Base-by-base conservation (phyloP, 2,797 vertebrate species). In the Ceryle rudis region DNA sequence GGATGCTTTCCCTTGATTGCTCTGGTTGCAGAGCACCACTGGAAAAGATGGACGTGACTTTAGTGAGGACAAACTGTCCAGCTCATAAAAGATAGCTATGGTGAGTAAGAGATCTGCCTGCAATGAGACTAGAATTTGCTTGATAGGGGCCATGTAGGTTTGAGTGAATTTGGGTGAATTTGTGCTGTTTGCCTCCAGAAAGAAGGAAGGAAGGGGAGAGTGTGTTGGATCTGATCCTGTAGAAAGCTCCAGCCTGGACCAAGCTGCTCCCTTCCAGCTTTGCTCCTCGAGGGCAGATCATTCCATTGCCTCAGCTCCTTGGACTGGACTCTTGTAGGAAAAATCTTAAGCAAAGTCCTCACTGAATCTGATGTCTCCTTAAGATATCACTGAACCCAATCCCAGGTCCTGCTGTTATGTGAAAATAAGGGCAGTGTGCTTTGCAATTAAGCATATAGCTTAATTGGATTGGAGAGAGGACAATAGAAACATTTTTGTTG, bases 1-100 rank as follows among this genome's bases (percentile, higher is more conserved):
- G 93, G 81, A 94, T 82, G 57, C 42, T 92, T 95, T 88, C 55
- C 66, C 88, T 84, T 17, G 28, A 66, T 57, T 28, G 4, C 78
- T 46, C 51, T 35, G 57, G 13, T 14, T 49, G 61, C 87, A 89
- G 82, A 94, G 28, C 84, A 58, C 52, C 66, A 16, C 81, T 89
- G 84, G 78, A 85, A 89, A 81, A 83, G 81, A 64, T 14, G 86
- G 85, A 39, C 51, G 3, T 12, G 61, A 49, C 72, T 85, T 67
- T 44, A 29, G 89, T n/a, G 92, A 85, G 96, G 87, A 72, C 90
- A 96, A 95, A 96, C 94, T 91, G 86, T 89, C 46, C 17, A 0
- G 65, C 71, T 75, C 69, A 12, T 87, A 95, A 91, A 95, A 81
- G 47, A 54, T 42, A 93, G 51, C 79, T 9, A 70, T 77, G 74